Percentiles rank a stretch among this genome's conserved stretches.
phyloP scores from a whole-genome alignment of 2,113 vertebrate species.

The Anarrhichthys ocellatus region DNA sequence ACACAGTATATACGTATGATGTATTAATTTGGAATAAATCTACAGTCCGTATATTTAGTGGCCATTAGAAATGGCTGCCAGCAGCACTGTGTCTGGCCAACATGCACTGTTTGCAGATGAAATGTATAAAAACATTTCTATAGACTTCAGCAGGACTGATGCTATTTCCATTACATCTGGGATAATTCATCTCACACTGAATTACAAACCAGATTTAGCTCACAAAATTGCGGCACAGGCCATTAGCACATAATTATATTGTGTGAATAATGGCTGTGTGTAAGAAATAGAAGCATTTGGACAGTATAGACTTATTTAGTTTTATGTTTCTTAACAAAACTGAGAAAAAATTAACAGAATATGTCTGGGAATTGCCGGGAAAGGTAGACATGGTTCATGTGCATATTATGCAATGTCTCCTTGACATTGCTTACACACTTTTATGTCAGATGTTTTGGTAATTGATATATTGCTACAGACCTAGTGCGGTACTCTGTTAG shows the following conservation, averaged over 20 bases:
- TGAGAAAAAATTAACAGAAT: constrained; percentile 55
- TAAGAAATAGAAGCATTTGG: constrained; percentile 68
- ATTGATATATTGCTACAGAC: neutral
- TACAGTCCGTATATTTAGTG: constrained; percentile 3
- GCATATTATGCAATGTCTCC: neutral
- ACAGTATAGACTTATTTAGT: constrained; percentile 40
- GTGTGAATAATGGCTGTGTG: constrained; percentile 70
- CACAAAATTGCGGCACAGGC: constrained; percentile 63
- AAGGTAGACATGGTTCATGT: constrained; percentile 6
- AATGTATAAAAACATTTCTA: constrained; percentile 40
- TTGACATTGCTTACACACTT: neutral
- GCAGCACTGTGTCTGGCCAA: constrained; percentile 10
- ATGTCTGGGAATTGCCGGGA: constrained; percentile 28
- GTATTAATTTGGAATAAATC: constrained; percentile 27
- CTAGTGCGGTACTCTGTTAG: neutral
- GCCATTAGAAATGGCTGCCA: constrained; percentile 7
- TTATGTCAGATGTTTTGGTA: too few relatives aligned
- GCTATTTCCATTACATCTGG: constrained; percentile 75
- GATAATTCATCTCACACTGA: constrained; percentile 73
- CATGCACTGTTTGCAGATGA: constrained; percentile 29
- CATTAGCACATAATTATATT: constrained; percentile 79
- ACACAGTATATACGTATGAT: neutral
- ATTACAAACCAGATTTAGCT: constrained; percentile 70
- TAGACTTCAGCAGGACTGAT: constrained; percentile 42
- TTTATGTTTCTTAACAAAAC: constrained; percentile 67